Evolutionary conservation across 92 coral and sea anemone species (phyloP).

Genomic region (Blastomussa wellsi): DNA sequence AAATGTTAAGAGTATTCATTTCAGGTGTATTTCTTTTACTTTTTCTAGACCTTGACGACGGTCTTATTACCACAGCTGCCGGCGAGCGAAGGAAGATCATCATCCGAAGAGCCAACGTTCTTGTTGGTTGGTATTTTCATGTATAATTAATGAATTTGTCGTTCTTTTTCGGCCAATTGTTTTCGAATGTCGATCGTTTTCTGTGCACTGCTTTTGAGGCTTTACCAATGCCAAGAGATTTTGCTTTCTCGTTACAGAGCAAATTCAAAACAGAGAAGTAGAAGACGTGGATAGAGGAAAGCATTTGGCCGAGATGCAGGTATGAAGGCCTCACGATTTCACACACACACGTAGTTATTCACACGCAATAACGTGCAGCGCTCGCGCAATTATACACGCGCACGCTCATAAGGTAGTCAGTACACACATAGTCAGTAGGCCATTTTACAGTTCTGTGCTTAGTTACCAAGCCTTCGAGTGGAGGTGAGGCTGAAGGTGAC

Average conservation of each 20-base stretch:
- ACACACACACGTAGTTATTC: background rate
- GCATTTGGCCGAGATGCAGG: constrained; percentile 82
- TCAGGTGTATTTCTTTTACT: background rate
- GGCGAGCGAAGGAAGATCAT: constrained; percentile 69
- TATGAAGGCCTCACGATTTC: background rate
- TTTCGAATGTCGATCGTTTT: background rate
- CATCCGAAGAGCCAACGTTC: constrained; percentile 61
- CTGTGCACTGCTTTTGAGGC: background rate
- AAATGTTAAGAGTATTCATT: background rate
- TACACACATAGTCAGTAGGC: too few relatives aligned
- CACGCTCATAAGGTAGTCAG: too few relatives aligned
- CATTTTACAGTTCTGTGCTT: too few relatives aligned
- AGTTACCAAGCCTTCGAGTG: too few relatives aligned
- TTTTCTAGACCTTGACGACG: constrained; percentile 59
- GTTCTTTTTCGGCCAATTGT: background rate
- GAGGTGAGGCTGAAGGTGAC: too few relatives aligned
- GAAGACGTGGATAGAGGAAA: constrained; percentile 70
- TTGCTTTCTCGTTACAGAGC: constrained; percentile 54
- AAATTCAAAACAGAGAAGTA: constrained; percentile 66
- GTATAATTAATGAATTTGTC: too few relatives aligned
- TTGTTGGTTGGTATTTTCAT: constrained; percentile 62
- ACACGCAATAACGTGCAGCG: background rate
- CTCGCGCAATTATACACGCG: too few relatives aligned
- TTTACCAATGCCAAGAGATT: background rate
- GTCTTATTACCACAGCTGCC: constrained; percentile 67